Conservation (phyloP, 2,888 invertebrate species). For the Pseudoips prasinana region DNA sequence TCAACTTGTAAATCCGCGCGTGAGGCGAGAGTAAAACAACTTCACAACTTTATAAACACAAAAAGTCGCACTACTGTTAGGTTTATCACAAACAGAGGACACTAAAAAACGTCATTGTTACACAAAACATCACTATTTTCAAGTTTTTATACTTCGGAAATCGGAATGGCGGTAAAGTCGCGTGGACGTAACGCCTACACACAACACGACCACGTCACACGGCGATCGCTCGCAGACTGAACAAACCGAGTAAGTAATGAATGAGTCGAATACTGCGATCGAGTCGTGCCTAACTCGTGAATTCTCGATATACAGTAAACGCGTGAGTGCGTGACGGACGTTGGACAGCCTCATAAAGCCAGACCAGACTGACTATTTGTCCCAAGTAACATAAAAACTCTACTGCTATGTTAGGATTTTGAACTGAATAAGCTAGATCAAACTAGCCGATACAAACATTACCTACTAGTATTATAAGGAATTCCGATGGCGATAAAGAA, state of each 20-base stretch:
- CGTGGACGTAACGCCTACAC: constrained; percentile 18
- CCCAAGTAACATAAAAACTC: neutral
- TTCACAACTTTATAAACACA: constrained; percentile 38
- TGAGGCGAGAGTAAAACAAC: constrained; percentile 33
- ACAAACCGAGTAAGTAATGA: constrained; percentile 3
- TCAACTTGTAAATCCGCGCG: constrained; percentile 55
- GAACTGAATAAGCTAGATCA: too few relatives aligned
- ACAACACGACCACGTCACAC: constrained; percentile 30
- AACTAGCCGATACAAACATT: too few relatives aligned
- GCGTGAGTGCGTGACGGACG: constrained; percentile 20
- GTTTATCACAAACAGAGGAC: constrained; percentile 48
- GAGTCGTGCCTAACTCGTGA: constrained; percentile 4
- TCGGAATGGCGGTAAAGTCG: constrained; percentile 47
- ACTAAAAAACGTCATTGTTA: constrained; percentile 53
- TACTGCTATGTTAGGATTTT: neutral
- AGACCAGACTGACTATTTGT: neutral
- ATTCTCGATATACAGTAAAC: constrained; percentile 3
- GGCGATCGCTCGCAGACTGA: constrained; percentile 60
- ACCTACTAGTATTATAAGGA: too few relatives aligned
- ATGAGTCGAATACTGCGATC: constrained; percentile 25
- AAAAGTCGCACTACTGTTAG: constrained; percentile 30
- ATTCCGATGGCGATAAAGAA: too few relatives aligned
- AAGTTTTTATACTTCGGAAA: constrained; percentile 48
- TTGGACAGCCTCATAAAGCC: constrained; percentile 4
- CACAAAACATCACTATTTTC: constrained; percentile 47